Percentiles rank a stretch among this genome's conserved stretches.
These are phyloP conservation scores for Acromyrmex echinatior DNA, from an alignment of 1,140 invertebrate genomes.

Conservation along the genomic window DNA sequence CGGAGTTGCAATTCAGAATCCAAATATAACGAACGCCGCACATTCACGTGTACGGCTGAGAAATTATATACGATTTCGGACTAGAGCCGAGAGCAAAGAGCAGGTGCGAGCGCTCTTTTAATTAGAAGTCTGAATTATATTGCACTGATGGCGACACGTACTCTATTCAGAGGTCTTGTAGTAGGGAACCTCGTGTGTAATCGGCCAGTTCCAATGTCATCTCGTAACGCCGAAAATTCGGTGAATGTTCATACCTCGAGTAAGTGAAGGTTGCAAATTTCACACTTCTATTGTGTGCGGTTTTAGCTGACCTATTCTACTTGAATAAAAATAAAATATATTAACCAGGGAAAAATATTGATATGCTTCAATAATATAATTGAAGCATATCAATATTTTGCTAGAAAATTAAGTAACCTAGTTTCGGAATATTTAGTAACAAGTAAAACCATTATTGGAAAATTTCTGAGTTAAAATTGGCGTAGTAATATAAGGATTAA, in stretches of 20 bases:
- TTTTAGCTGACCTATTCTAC: neutral
- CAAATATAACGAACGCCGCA: slow-evolving; percentile 31
- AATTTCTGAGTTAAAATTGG: neutral
- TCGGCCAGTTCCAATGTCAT: slow-evolving; percentile 3
- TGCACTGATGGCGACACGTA: slow-evolving; percentile 35
- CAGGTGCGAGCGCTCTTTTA: slow-evolving; percentile 51
- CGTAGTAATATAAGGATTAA: neutral
- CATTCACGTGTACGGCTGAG: neutral
- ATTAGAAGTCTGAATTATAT: slow-evolving; percentile 59
- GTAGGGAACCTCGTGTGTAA: neutral
- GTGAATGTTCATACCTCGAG: neutral
- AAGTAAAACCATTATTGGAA: neutral
- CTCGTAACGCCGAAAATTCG: slow-evolving; percentile 13
- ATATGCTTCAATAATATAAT: neutral
- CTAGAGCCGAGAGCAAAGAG: neutral
- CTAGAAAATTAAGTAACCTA: neutral
- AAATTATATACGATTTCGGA: slow-evolving; percentile 42
- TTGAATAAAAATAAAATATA: slow-evolving; percentile 20
- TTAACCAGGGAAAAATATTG: slow-evolving; percentile 15
- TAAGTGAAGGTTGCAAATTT: slow-evolving; percentile 17
- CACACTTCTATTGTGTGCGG: neutral
- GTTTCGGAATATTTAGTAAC: neutral
- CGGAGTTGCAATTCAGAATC: slow-evolving; percentile 7
- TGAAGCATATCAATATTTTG: neutral
- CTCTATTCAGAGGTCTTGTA: neutral